Base-by-base conservation (phyloP, 2,888 invertebrate genomes). In the Drosophila sordidula region DNA sequence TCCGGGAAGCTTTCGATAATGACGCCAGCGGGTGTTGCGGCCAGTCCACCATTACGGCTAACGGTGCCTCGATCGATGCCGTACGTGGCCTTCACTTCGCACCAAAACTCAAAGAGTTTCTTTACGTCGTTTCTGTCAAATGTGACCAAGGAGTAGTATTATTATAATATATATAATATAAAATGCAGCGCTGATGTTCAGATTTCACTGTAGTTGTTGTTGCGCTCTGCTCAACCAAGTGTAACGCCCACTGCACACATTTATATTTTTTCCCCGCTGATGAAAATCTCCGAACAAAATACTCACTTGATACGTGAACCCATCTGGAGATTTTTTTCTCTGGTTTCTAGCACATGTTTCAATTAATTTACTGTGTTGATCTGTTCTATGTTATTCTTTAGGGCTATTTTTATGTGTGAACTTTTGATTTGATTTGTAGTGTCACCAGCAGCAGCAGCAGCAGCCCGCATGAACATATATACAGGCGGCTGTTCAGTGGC, bases 1-100 rank as follows among this genome's bases (percentile, higher is more conserved):
- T 96, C 96, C 45, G 98, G 98, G 93, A 95, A 98, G 91, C 96
- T 96, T 91, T 96, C 96, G 47, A 97, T 93, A 85, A 98, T 95
- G 93, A 95, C 70, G 45, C 91, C 92, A 73, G 89, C 76, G 25
- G 89, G 81, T 39, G 82, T 77, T n/a, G 80, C 70, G n/a, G 56
- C 45, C 29, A 73, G 78, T 18, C 78, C 68, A 49, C 79, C 82
- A 55, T 72, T 72, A 8, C 82, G 77, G 29, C 75, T 64, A 50
- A 72, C 83, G 11, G 65, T 69, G 38, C 88, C 76, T 12, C 89
- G 79, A 65, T 89, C 89, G 47, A 78, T 73, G 64, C 81, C 86
- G 45, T 85, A 81, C 61, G 80, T 80, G 70, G 87, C 85, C 62
- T 90, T 76, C 38, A 92, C 88, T 81, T 92, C 92, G 78, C 92